A percentile compares a stretch with the other conserved stretches of the same genome.
Evolutionary conservation across 2,797 vertebrate genomes (phyloP).

Genomic region (Phylloscopus collybita): DNA sequence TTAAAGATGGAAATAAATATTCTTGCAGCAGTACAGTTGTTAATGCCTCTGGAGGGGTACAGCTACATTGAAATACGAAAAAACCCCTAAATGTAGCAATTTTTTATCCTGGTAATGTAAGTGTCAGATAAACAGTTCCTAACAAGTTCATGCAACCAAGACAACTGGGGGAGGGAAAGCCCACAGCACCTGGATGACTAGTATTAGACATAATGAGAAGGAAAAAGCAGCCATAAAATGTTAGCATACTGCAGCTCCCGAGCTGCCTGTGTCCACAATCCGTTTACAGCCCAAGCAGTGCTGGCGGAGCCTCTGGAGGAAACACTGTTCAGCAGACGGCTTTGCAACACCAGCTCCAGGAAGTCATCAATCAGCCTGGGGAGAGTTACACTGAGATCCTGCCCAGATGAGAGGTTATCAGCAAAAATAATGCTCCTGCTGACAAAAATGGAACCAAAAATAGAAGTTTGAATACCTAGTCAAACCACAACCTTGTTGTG

Average conservation of each 20-base stretch:
- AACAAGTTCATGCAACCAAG: background rate
- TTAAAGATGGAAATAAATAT: conserved; percentile 52
- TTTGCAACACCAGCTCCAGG: conserved; percentile 66
- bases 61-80: background rate
- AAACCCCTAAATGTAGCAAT: background rate
- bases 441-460: conserved; percentile 21
- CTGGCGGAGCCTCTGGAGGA: conserved; percentile 33
- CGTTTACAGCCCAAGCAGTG: conserved; percentile 27
- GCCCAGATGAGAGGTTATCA: conserved; percentile 62
- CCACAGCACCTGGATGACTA: conserved; percentile 11
- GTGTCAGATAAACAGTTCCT: conserved; percentile 19
- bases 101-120: conserved; percentile 4
- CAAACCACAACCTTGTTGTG: background rate
- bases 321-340: conserved; percentile 66
- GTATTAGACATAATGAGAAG: conserved; percentile 23
- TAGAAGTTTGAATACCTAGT: background rate
- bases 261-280: background rate
- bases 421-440: background rate
- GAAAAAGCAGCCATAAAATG: conserved; percentile 34
- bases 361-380: conserved; percentile 77
- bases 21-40: background rate
- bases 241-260: conserved; percentile 32
- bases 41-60: conserved; percentile 9
- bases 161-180: background rate
- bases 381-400: conserved; percentile 47